A percentile compares a stretch with the other conserved stretches of the same genome.
Conservation (phyloP, 2,888 invertebrate genomes). For the Azorinus chamasolen region DNA sequence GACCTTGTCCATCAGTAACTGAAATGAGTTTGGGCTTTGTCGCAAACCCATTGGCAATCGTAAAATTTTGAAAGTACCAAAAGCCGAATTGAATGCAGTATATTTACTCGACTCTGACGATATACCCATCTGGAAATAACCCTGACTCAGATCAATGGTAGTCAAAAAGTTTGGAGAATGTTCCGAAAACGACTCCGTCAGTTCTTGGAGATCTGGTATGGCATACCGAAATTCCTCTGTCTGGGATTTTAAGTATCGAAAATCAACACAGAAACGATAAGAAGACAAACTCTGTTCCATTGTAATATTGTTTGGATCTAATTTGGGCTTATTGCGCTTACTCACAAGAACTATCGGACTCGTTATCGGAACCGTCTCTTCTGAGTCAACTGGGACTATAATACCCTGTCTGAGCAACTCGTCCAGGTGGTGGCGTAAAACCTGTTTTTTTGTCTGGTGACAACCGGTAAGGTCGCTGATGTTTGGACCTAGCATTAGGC, state of each 20-base stretch:
- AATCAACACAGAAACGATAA: constrained; percentile 50
- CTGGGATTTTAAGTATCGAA: constrained; percentile 55
- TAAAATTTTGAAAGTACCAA: constrained; percentile 54
- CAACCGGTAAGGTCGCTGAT: no score
- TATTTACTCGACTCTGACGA: no score
- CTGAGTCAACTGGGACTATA: no score
- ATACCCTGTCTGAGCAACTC: no score
- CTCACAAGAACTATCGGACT: no score
- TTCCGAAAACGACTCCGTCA: constrained; percentile 45
- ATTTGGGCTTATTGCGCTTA: constrained; percentile 36
- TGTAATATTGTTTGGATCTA: constrained; percentile 27
- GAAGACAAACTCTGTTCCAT: constrained; percentile 50
- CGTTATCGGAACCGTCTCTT: no score
- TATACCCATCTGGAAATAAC: constrained; percentile 9
- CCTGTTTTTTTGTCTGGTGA: no score
- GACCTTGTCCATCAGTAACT: constrained; percentile 57
- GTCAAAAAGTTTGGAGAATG: constrained; percentile 28
- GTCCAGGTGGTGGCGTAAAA: no score
- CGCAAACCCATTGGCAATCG: constrained; percentile 55
- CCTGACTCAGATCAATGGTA: constrained; percentile 9
- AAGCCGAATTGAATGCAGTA: constrained; percentile 57
- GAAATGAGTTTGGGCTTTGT: constrained; percentile 52
- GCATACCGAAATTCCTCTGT: constrained; percentile 28
- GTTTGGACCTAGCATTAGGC: no score
- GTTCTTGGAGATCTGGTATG: constrained; percentile 44